Evolutionary conservation across 1,140 invertebrate species (phyloP).

Genomic region (Sweltsa coloradensis): DNA sequence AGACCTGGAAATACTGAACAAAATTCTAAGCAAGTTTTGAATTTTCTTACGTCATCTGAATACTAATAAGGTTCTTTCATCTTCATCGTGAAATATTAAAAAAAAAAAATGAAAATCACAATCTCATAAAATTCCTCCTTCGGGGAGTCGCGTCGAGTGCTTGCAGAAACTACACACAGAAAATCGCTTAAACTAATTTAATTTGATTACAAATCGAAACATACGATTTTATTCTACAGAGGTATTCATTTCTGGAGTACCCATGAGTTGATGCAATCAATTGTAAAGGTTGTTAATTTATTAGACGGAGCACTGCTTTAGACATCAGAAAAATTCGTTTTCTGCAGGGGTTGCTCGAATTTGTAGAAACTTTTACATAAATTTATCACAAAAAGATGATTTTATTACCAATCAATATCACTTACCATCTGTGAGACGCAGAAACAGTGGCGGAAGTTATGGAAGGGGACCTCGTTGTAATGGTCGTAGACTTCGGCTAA

Average conservation of each 20-base stretch:
- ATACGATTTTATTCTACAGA: no score
- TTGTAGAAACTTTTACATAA: not conserved
- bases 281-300: not conserved
- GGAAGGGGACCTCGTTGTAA: constrained; percentile 83
- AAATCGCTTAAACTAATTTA: no score
- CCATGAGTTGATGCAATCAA: not conserved
- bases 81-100: no score
- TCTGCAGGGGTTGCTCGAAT: not conserved
- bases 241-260: not conserved
- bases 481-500: constrained; percentile 74
- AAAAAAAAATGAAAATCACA: no score
- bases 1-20: no score
- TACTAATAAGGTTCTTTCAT: no score
- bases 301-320: not conserved
- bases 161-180: no score
- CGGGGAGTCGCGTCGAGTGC: no score
- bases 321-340: not conserved
- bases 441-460: constrained; percentile 83
- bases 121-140: no score
- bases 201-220: no score
- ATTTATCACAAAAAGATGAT: not conserved
- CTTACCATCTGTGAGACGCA: constrained; percentile 85
- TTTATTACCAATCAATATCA: constrained; percentile 19
- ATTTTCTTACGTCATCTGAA: no score
- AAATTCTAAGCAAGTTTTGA: no score